Percentiles rank a stretch among this genome's conserved stretches.
phyloP scores from a whole-genome alignment of 1,140 invertebrate genomes.

The Drosophila kikkawai region DNA sequence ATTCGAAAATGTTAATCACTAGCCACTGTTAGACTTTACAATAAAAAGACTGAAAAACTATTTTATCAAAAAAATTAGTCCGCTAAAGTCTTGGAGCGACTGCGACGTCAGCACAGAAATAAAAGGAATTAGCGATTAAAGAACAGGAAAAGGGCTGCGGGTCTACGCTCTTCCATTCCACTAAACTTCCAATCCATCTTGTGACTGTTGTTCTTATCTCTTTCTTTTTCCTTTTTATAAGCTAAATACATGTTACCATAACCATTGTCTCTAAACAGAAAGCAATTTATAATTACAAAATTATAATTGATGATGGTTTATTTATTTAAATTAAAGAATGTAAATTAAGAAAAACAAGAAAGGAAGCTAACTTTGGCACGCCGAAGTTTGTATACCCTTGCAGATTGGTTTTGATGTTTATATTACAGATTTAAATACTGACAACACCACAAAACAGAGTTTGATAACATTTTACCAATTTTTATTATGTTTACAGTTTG shows the following conservation, averaged over 20 bases:
- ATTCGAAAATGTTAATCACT: not conserved
- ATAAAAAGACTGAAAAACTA: not conserved
- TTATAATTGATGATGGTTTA: not conserved
- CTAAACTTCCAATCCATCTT: not conserved
- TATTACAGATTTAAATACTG: no score
- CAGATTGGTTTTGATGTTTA: no score
- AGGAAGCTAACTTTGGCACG: no score
- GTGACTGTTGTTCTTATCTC: not conserved
- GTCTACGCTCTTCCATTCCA: not conserved
- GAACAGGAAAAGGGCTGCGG: not conserved
- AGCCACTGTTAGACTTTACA: not conserved
- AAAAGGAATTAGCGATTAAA: not conserved
- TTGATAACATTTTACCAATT: no score
- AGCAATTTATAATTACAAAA: not conserved
- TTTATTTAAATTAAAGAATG: no score
- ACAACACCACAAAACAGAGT: no score
- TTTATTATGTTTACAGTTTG: no score
- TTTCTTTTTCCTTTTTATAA: not conserved
- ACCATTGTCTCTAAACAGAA: not conserved
- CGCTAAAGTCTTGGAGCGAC: not conserved
- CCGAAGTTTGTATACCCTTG: no score
- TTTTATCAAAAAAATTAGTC: not conserved
- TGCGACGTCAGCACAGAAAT: not conserved
- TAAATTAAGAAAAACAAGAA: no score
- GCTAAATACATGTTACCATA: not conserved